These are phyloP conservation scores for Cavia aperea DNA, from an alignment of 2,113 vertebrate genomes.

Conservation along the genomic window DNA sequence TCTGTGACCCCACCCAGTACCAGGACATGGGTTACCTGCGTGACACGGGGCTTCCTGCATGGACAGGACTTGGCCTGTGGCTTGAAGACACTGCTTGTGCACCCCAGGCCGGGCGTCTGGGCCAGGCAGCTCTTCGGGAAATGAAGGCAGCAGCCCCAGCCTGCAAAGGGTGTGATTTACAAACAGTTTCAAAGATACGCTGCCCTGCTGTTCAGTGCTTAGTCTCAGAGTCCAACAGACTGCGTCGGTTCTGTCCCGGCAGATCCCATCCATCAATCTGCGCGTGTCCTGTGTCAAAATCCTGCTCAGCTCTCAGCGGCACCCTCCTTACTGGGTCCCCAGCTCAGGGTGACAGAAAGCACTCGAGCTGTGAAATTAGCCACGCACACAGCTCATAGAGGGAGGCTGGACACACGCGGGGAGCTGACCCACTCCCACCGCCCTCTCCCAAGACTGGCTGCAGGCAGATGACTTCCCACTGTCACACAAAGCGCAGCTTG, in stretches of 20 bases:
- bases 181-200: not conserved
- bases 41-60: not conserved
- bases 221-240: not conserved
- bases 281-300: not conserved
- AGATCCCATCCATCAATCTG: not conserved
- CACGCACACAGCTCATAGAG: accelerated
- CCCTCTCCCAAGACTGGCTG: not conserved
- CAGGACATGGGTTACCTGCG: not conserved
- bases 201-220: not conserved
- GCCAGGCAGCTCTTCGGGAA: accelerated
- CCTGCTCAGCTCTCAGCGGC: not conserved
- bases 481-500: not conserved
- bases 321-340: accelerated
- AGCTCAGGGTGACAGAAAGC: constrained; percentile 16
- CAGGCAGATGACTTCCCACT: not conserved
- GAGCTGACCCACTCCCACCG: accelerated
- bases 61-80: not conserved
- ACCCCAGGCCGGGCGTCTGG: not conserved
- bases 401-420: no score
- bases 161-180: accelerated
- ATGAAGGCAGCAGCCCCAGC: no score
- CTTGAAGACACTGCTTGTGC: accelerated
- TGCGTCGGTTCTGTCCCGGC: not conserved
- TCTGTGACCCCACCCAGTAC: not conserved
- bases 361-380: constrained; percentile 40